Conservation (phyloP, 2,888 invertebrate genomes). For the Hypercompe scribonia region DNA sequence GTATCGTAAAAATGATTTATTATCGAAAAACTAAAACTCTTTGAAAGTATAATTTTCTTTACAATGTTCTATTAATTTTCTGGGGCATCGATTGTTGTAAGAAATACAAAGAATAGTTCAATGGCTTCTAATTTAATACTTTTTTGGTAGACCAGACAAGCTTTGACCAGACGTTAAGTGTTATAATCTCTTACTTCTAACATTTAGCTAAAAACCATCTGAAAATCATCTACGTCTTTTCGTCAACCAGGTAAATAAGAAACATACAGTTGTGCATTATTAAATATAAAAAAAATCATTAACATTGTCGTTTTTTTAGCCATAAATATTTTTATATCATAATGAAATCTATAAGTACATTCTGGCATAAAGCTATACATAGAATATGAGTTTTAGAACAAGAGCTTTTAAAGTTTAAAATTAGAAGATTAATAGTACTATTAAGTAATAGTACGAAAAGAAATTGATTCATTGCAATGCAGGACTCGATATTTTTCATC, state of each 20-base stretch:
- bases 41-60: constrained; percentile 14
- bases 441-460: too few species aligned
- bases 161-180: background rate
- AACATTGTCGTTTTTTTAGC: too few species aligned
- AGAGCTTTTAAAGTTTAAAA: too few species aligned
- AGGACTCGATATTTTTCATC: background rate
- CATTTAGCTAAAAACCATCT: background rate
- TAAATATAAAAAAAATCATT: too few species aligned
- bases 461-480: too few species aligned
- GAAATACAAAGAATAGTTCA: background rate
- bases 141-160: background rate
- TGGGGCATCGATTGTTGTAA: background rate
- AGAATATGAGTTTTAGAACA: background rate
- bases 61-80: constrained; percentile 4
- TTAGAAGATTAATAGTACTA: too few species aligned
- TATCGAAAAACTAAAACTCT: constrained; percentile 7
- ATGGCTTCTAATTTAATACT: background rate
- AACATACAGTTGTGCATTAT: too few species aligned
- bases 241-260: background rate
- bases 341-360: background rate
- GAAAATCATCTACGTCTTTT: background rate
- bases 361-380: background rate
- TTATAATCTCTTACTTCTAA: background rate
- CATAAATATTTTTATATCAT: background rate
- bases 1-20: constrained; percentile 44